Base-by-base conservation (phyloP, 2,113 vertebrate genomes). In the Pterocles gutturalis region DNA sequence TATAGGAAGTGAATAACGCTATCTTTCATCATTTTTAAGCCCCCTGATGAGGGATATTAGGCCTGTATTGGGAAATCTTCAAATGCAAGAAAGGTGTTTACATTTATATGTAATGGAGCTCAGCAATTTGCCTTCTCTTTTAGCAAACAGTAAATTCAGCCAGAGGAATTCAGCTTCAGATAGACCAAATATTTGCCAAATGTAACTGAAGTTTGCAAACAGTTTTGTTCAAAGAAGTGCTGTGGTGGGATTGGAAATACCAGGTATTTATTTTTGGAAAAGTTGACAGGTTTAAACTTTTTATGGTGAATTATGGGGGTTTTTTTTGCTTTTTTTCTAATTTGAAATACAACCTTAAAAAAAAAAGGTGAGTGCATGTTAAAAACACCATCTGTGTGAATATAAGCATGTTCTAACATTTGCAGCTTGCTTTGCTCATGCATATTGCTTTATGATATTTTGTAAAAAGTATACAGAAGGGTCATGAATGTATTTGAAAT, bases 231-330 rank as follows among this genome's bases (percentile, higher is more conserved):
- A 36, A 80, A 79, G 21, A 38, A 72, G 33, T 79, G 3, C 19
- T 1, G 0, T 1, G 5, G 4, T 2, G 1, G 10, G 10, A 34
- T 18, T 73, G 73, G 71, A 89, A 75, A 67, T 66, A 76, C 2
- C 26, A 57, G 12, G 1, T 60, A 31, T 45, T 87, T 75, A 3
- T 38, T 94, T 87, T 71, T 57, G 1, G 3, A 45, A 31, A 83
- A 82, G 21, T 17, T 64, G 14, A 13, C 14, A 24, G 0, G 0
- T 53, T 57, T 41, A 20, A 83, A 58, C 0, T 41, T 70, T 64
- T 61, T 51, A 10, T 61, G 28, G 21, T 38, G 48, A 85, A 41
- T n/a, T 82, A 38, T 41, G 41, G 38, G 38, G 38, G n/a, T 64
- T 84, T 17, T 34, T 2, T 1, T 26, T 79, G 29, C 6, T 60